Evolutionary conservation across 2,888 invertebrate species (phyloP).

Genomic region (Mayetiola destructor): DNA sequence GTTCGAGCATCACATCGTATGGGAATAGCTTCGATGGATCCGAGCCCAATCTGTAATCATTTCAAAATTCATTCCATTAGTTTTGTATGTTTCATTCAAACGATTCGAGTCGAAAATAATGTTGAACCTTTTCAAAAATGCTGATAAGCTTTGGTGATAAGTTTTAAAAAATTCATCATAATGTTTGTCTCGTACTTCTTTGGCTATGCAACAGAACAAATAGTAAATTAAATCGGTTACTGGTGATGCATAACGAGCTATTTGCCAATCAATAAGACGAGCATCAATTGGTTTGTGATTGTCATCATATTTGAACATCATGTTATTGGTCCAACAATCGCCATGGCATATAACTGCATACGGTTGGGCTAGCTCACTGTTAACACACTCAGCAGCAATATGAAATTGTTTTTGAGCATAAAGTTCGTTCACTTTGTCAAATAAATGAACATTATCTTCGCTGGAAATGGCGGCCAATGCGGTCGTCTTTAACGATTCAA

Average conservation of each 20-base stretch:
- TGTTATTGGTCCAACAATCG: slow-evolving; percentile 33
- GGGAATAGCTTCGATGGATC: neutral
- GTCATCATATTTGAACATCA: slow-evolving; percentile 24
- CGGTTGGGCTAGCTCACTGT: slow-evolving; percentile 23
- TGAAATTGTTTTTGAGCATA: neutral
- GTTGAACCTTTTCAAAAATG: neutral
- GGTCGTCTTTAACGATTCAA: neutral
- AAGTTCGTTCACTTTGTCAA: slow-evolving; percentile 8
- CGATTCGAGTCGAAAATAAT: neutral
- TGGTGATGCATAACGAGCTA: slow-evolving; percentile 29
- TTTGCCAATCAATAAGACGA: slow-evolving; percentile 31
- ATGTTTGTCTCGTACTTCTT: slow-evolving; percentile 23
- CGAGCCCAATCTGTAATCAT: neutral
- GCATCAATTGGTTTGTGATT: slow-evolving; percentile 19
- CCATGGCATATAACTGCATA: slow-evolving; percentile 30
- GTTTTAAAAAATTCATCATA: slow-evolving; percentile 24
- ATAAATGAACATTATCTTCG: slow-evolving; percentile 13
- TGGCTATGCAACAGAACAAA: slow-evolving; percentile 27
- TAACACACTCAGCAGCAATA: neutral
- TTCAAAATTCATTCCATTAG: neutral
- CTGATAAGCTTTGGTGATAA: slow-evolving; percentile 14
- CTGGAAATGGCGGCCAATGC: neutral
- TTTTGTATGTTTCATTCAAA: neutral
- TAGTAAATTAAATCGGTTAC: slow-evolving; percentile 28
- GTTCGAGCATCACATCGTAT: slow-evolving; percentile 18